These are phyloP conservation scores for Malurus splendens DNA, from an alignment of 2,797 vertebrate genomes.

Conservation along the genomic window DNA sequence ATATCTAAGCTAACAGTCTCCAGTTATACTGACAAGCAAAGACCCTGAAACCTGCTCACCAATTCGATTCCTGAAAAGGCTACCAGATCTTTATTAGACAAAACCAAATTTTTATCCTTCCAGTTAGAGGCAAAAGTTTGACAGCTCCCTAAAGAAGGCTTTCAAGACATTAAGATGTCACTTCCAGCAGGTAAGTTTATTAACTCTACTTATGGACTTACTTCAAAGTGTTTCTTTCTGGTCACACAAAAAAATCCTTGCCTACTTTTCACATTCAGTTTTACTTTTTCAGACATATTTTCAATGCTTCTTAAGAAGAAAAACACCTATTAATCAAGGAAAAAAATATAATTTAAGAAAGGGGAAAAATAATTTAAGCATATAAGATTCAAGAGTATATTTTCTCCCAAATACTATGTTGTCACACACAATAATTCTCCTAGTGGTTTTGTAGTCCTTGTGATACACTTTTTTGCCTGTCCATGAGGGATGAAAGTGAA, in stretches of 20 bases:
- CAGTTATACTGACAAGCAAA: background rate
- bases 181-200: background rate
- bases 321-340: accelerated
- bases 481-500: background rate
- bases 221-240: background rate
- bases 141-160: background rate
- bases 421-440: background rate
- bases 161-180: background rate
- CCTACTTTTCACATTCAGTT: background rate
- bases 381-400: background rate
- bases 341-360: background rate
- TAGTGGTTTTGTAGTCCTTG: background rate
- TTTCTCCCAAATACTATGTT: background rate
- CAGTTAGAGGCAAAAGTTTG: background rate
- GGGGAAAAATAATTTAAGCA: background rate
- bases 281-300: background rate
- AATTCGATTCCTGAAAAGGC: background rate
- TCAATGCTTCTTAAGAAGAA: background rate
- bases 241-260: background rate
- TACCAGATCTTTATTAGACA: background rate
- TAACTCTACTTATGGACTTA: background rate
- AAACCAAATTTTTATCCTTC: background rate
- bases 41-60: background rate
- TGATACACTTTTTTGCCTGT: background rate
- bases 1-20: background rate